A percentile compares a stretch with the other conserved stretches of the same genome.
Evolutionary conservation across 2,113 vertebrate genomes (phyloP).

Genomic region (Orthochromis indermauri): DNA sequence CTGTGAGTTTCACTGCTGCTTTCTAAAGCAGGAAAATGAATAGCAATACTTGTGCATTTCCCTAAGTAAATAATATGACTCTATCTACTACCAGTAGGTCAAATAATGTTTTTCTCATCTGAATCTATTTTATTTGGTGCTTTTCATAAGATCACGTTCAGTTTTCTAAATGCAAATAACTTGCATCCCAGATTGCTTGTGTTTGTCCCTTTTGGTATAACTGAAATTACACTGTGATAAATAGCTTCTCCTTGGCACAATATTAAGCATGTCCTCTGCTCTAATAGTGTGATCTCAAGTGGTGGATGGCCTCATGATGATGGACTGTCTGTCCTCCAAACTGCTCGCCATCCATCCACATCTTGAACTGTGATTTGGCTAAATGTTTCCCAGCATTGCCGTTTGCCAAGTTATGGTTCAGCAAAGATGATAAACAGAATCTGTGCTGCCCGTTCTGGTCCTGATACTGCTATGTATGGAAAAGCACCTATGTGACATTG

Average conservation of each 20-base stretch:
- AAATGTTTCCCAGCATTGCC: background rate
- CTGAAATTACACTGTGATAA: conserved; percentile 19
- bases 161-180: background rate
- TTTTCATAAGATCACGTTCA: background rate
- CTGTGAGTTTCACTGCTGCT: background rate
- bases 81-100: background rate
- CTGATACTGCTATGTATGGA: background rate
- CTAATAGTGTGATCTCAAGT: conserved; percentile 9
- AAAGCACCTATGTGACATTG: background rate
- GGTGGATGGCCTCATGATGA: background rate
- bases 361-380: background rate
- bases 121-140: background rate
- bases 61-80: background rate
- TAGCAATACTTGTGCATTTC: background rate
- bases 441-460: background rate
- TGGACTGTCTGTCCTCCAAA: conserved; percentile 15
- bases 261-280: conserved; percentile 20
- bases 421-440: background rate
- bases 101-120: background rate
- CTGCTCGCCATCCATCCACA: background rate
- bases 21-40: background rate
- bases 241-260: conserved; percentile 31
- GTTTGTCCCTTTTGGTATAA: background rate
- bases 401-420: background rate
- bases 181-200: background rate